A percentile compares a stretch with the other conserved stretches of the same genome.
Evolutionary conservation across 2,888 invertebrate genomes (phyloP).

Genomic region (Andrena bicolor): DNA sequence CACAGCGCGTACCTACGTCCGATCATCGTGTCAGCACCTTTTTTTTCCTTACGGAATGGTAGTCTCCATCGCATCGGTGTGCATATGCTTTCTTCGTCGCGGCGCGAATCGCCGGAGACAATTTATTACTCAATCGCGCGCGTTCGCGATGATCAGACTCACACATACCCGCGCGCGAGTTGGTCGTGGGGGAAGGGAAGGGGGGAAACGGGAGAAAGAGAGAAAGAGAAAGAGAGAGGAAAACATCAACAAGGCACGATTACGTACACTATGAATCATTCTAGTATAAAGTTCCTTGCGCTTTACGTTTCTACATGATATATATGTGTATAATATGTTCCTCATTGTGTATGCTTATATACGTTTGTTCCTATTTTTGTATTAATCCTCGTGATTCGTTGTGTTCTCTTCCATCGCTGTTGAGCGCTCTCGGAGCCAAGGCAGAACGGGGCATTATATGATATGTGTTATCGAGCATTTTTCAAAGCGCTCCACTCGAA

Average conservation of each 20-base stretch:
- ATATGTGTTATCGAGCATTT: conserved; percentile 26
- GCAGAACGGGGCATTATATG: conserved; percentile 59
- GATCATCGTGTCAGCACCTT: conserved; percentile 36
- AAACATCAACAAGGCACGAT: conserved; percentile 50
- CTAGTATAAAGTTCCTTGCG: conserved; percentile 80
- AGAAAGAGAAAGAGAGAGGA: not conserved
- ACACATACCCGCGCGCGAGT: not conserved
- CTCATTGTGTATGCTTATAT: conserved; percentile 74
- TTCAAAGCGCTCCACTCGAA: conserved; percentile 11
- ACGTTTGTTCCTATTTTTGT: conserved; percentile 82
- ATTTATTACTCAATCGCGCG: conserved; percentile 16
- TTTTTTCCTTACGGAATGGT: conserved; percentile 2
- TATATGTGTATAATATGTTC: conserved; percentile 75
- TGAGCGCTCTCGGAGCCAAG: conserved; percentile 45
- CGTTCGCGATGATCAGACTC: not conserved
- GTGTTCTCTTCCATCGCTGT: conserved; percentile 66
- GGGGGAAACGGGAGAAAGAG: not conserved
- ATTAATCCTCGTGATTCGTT: conserved; percentile 69
- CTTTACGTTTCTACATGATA: conserved; percentile 76
- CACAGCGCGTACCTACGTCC: conserved; percentile 71
- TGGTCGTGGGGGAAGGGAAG: not conserved
- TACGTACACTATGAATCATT: conserved; percentile 67
- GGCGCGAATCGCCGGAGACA: conserved; percentile 1
- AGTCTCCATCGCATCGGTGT: conserved; percentile 14
- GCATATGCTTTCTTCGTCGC: conserved; percentile 23